These are phyloP conservation scores for Mobula birostris DNA, from an alignment of 2,113 vertebrate genomes.

Conservation along the genomic window DNA sequence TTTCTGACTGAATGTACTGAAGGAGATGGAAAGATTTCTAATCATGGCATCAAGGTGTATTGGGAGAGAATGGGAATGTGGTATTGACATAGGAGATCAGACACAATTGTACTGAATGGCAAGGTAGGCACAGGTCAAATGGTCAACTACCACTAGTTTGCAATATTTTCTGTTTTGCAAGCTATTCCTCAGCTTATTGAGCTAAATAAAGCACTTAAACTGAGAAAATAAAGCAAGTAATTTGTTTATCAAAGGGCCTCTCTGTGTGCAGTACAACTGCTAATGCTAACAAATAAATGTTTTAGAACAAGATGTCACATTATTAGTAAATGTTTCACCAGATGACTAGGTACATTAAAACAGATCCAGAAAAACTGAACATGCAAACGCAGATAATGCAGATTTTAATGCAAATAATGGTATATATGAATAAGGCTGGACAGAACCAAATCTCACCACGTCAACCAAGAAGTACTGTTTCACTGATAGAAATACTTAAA, in stretches of 20 bases:
- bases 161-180: neutral
- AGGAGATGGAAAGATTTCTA: too few relatives aligned
- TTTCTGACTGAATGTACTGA: too few relatives aligned
- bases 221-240: neutral
- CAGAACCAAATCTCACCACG: neutral
- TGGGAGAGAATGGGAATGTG: too few relatives aligned
- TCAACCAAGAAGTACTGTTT: neutral
- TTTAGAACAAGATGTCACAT: neutral
- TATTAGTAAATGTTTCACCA: neutral
- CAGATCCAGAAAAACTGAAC: neutral
- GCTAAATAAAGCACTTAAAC: neutral
- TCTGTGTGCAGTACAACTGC: neutral
- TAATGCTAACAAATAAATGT: neutral
- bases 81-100: too few relatives aligned
- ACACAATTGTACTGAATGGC: too few relatives aligned
- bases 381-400: neutral
- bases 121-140: too few relatives aligned
- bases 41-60: too few relatives aligned
- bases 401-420: neutral
- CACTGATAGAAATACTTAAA: neutral
- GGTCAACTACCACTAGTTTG: too few relatives aligned
- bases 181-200: neutral
- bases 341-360: neutral
- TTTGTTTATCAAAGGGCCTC: neutral
- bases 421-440: neutral